A percentile compares a stretch with the other conserved stretches of the same genome.
phyloP scores from a whole-genome alignment of 53 echinoderm and acorn worm species.

The Stichopus horrens region DNA sequence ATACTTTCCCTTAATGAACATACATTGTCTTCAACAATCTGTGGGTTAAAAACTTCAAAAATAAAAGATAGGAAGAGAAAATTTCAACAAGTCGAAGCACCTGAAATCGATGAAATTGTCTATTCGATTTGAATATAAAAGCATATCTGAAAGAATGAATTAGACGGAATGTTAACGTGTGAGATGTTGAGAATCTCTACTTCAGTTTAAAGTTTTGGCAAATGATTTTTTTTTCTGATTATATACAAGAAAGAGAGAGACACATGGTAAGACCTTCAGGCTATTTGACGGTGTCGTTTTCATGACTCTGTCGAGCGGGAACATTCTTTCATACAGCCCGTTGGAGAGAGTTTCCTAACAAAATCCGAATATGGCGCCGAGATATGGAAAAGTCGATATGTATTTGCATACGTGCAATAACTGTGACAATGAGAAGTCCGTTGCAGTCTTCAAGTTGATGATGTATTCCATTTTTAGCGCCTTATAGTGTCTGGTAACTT shows the following conservation, averaged over 20 bases:
- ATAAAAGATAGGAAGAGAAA: too few relatives aligned
- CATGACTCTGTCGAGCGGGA: slow-evolving; percentile 1
- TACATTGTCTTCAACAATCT: too few relatives aligned
- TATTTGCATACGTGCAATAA: slow-evolving; percentile 19
- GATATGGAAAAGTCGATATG: slow-evolving; percentile 15
- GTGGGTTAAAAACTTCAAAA: too few relatives aligned
- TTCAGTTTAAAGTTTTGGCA: background rate
- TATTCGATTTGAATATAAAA: too few relatives aligned
- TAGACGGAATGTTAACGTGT: too few relatives aligned
- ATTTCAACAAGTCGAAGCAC: too few relatives aligned
- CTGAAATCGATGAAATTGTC: too few relatives aligned
- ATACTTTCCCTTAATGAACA: too few relatives aligned
- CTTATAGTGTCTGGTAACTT: background rate
- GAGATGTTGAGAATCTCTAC: too few relatives aligned
- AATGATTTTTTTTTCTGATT: background rate
- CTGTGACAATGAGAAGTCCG: background rate
- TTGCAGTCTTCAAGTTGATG: background rate
- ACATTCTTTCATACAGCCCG: background rate
- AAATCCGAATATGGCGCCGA: slow-evolving; percentile 21
- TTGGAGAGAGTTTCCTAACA: background rate
- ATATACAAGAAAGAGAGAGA: background rate
- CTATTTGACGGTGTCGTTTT: background rate
- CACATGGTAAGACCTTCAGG: too few relatives aligned
- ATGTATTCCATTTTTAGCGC: too few relatives aligned
- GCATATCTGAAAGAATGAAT: too few relatives aligned